Base-by-base conservation (phyloP, 2,888 invertebrate species). In the Habroteleia sp. region DNA sequence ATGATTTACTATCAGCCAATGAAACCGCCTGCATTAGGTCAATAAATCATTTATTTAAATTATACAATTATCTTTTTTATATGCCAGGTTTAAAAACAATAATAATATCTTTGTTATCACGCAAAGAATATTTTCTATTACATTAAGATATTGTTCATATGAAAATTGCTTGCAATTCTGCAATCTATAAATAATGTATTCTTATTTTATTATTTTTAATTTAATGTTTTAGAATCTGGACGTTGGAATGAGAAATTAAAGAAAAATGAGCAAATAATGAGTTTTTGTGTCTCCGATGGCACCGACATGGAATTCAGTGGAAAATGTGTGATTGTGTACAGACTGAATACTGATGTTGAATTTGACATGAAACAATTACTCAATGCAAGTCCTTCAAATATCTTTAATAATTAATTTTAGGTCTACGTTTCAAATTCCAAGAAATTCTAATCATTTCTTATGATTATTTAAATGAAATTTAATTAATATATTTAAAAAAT, bases 291-390 rank as follows among this genome's bases (percentile, higher is more conserved):
- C 48, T 92, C 93, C 0, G 91, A 92, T 84, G 93, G 93, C 11
- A 86, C 89, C 13, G 88, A 89, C 13, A 89, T 92, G 76, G 87
- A 90, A 56, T 90, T 94, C 13, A 89, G 89, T 60, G 94, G 93
- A 1, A 90, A 89, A 81, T 93, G 93, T 85, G 90, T 95, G n/a
- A 92, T 92, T 25, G 92, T 93, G 79, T 93, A 94, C 84, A 92
- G 94, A 78, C 90, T 91, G 8, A 91, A 90, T 76, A 91, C 92
- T 68, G 87, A 89, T 7, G 90, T 91, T 76, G 87, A 89, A 6
- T 89, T 95, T 33, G 94, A 93, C 63, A 85, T 89, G 66, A 93
- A 91, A 82, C 93, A 92, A 79, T 90, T 95, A n/a, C 90, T 91
- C 16, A 94, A 94, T 76, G 93, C 92, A 88, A 89, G 90, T n/a